phyloP scores from a whole-genome alignment of 2,113 vertebrate genomes.

The Glaucidium brasilianum region DNA sequence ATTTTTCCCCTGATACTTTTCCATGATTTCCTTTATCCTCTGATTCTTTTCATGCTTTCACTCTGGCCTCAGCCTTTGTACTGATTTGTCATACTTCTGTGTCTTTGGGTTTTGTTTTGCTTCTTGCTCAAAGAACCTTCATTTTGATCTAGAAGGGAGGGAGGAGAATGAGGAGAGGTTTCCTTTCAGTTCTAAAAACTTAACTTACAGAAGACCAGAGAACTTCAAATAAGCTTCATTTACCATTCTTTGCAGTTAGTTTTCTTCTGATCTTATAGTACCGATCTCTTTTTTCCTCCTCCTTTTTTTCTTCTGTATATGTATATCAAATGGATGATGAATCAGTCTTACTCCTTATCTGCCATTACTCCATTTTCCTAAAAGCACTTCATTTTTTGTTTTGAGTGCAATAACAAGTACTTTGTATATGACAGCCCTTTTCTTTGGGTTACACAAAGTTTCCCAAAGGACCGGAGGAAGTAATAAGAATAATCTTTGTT shows the following conservation, averaged over 20 bases:
- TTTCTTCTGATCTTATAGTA: not conserved
- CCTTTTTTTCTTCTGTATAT: not conserved
- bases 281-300: not conserved
- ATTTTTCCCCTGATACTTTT: not conserved
- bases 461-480: not conserved
- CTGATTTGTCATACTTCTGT: not conserved
- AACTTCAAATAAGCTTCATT: not conserved
- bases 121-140: not conserved
- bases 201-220: not conserved
- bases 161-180: not conserved
- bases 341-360: not conserved
- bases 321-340: not conserved
- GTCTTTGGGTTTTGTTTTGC: not conserved
- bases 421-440: not conserved
- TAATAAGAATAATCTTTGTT: not conserved
- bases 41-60: not conserved
- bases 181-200: conserved; percentile 12
- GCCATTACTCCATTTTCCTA: not conserved
- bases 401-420: not conserved
- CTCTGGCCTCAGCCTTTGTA: not conserved
- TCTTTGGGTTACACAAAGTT: not conserved
- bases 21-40: not conserved
- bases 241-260: not conserved
- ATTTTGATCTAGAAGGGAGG: not conserved
- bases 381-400: not conserved